phyloP scores from a whole-genome alignment of 2,113 vertebrate species.

The Gnathonemus longibarbis region DNA sequence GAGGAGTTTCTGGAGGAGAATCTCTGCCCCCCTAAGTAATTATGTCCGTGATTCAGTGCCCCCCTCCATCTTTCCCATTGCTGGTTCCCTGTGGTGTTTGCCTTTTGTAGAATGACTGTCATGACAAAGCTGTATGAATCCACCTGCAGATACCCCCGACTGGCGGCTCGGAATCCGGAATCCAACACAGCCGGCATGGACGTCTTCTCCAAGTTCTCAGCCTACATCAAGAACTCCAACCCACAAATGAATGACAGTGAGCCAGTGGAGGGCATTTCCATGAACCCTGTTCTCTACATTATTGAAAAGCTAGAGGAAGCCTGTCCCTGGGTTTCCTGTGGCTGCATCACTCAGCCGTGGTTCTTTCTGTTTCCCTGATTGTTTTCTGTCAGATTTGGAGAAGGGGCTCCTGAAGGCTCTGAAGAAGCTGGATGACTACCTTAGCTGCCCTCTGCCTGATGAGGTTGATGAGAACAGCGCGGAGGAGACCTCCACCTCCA shows the following conservation, averaged over 20 bases:
- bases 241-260: conserved; percentile 73
- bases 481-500: conserved; percentile 70
- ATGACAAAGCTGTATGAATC: neutral
- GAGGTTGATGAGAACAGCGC: conserved; percentile 80
- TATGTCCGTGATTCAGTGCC: neutral
- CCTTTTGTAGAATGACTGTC: neutral
- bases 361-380: neutral
- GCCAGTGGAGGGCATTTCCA: conserved; percentile 28
- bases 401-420: conserved; percentile 80
- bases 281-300: neutral
- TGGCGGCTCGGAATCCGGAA: conserved; percentile 79
- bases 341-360: neutral
- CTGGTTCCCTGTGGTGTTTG: neutral
- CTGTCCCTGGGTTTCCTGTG: neutral
- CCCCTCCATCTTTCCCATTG: neutral
- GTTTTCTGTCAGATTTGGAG: conserved; percentile 64
- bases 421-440: conserved; percentile 72
- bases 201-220: conserved; percentile 85
- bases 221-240: conserved; percentile 85
- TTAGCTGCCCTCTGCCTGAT: conserved; percentile 70
- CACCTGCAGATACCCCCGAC: conserved; percentile 65
- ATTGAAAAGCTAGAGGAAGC: neutral
- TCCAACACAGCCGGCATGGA: conserved; percentile 84
- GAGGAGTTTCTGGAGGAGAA: conserved; percentile 86
- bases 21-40: conserved; percentile 75